Evolutionary conservation across 2,797 vertebrate genomes (phyloP).

Genomic region (Sylvilagus floridanus): DNA sequence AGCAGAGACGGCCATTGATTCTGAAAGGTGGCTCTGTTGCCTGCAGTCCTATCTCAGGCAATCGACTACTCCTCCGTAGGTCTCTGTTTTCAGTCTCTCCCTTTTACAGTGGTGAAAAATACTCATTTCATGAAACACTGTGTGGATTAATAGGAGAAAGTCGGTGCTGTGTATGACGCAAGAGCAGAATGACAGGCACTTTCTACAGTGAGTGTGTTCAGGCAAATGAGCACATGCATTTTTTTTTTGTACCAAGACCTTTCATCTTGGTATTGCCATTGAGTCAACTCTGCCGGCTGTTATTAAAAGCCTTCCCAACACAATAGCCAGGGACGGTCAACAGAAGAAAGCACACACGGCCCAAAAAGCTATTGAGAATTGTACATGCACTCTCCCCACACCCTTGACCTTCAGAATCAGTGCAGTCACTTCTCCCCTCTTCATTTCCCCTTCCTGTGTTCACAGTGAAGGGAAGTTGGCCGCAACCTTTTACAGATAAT

Average conservation of each 20-base stretch:
- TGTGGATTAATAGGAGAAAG: not conserved
- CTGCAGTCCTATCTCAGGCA: not conserved
- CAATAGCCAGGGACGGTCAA: conserved; percentile 80
- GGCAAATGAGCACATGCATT: not conserved
- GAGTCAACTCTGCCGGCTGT: conserved; percentile 85
- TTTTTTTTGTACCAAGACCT: conserved; percentile 68
- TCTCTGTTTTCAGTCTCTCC: not conserved
- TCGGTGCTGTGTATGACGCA: fast-evolving
- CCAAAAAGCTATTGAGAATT: conserved; percentile 81
- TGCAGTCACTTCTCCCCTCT: conserved; percentile 90
- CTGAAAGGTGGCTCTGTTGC: not conserved
- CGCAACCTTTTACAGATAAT: conserved; percentile 97
- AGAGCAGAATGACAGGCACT: not conserved
- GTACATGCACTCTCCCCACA: conserved; percentile 76
- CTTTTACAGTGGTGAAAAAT: not conserved
- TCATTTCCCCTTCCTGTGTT: conserved; percentile 97
- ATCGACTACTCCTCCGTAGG: not conserved
- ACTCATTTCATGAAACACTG: not conserved
- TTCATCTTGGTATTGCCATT: conserved; percentile 84
- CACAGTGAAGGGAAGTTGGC: conserved; percentile 92
- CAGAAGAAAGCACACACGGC: conserved; percentile 76
- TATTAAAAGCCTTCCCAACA: conserved; percentile 88
- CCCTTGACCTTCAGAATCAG: conserved; percentile 88
- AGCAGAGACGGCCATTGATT: not conserved
- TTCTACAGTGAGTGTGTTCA: not conserved